Percentiles rank a stretch among this genome's conserved stretches.
phyloP scores from a whole-genome alignment of 2,888 invertebrate genomes.

The Pseudococcus viburni region DNA sequence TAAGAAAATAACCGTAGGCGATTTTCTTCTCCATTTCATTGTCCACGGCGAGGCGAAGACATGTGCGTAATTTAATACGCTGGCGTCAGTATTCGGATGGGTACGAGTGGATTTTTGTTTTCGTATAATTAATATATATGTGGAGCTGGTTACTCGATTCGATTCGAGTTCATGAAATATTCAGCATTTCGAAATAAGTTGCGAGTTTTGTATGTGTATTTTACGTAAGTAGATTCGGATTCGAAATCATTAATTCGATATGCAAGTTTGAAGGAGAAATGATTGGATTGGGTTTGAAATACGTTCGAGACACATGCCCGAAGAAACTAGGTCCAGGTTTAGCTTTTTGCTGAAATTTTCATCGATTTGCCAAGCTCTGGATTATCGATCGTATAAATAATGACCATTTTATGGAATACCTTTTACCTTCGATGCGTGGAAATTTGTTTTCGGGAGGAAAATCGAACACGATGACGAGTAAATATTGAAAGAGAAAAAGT shows the following conservation, averaged over 20 bases:
- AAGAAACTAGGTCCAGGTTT: background rate
- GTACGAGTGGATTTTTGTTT: background rate
- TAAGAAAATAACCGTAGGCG: slow-evolving; percentile 37
- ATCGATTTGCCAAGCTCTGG: background rate
- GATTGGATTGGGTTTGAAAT: background rate
- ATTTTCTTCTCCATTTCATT: background rate
- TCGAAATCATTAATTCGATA: background rate
- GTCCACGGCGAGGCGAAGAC: background rate
- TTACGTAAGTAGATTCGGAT: background rate
- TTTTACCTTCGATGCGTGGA: background rate
- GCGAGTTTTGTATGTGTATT: background rate
- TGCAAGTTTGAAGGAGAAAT: background rate
- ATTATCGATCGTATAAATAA: background rate
- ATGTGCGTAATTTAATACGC: slow-evolving; percentile 26
- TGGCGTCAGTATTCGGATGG: background rate
- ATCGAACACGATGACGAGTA: background rate
- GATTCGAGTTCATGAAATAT: slow-evolving; percentile 27
- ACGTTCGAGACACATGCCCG: background rate
- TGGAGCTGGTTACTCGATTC: background rate
- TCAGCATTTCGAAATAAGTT: background rate
- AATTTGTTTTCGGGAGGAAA: background rate
- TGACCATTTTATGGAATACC: background rate
- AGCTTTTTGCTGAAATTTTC: slow-evolving; percentile 9
- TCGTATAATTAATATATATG: slow-evolving; percentile 17
- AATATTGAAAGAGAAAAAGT: background rate